A percentile compares a stretch with the other conserved stretches of the same genome.
phyloP scores from a whole-genome alignment of 2,113 vertebrate species.

The Mustela nigripes region DNA sequence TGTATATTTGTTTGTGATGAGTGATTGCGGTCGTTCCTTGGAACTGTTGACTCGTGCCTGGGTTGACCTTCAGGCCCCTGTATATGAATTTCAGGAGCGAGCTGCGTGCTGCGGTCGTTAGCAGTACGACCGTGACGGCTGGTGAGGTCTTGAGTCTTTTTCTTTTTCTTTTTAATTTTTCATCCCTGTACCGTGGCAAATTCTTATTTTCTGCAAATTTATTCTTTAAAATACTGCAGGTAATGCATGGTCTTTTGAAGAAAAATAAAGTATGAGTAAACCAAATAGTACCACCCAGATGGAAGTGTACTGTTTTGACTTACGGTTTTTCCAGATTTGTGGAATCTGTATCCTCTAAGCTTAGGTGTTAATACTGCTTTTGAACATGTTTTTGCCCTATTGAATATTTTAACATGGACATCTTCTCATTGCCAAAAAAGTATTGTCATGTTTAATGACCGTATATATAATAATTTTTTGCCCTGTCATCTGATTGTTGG shows the following conservation, averaged over 20 bases:
- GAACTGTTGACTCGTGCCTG: not conserved
- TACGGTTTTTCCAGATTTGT: conserved; percentile 5
- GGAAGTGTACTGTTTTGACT: conserved; percentile 56
- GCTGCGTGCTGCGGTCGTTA: not conserved
- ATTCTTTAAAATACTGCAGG: conserved; percentile 31
- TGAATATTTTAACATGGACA: not conserved
- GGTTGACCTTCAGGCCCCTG: conserved; percentile 48
- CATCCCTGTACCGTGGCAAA: not conserved
- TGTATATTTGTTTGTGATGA: conserved; percentile 33
- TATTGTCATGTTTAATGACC: not conserved
- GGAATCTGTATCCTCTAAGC: not conserved
- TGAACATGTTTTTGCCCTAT: not conserved
- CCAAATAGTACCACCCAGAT: not conserved
- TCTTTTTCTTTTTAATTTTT: not conserved
- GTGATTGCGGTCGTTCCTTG: conserved; percentile 6
- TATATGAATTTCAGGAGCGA: not conserved
- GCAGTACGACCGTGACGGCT: not conserved
- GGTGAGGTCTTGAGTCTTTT: not conserved
- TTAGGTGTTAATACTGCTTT: conserved; percentile 16
- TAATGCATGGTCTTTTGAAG: conserved; percentile 35
- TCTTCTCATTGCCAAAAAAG: not conserved
- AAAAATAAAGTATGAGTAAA: conserved; percentile 54
- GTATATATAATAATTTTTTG: not conserved
- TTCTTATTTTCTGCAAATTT: conserved; percentile 36
- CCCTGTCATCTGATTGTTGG: not conserved